Evolutionary conservation across 2,888 invertebrate species (phyloP).

Genomic region (Sicus ferrugineus): DNA sequence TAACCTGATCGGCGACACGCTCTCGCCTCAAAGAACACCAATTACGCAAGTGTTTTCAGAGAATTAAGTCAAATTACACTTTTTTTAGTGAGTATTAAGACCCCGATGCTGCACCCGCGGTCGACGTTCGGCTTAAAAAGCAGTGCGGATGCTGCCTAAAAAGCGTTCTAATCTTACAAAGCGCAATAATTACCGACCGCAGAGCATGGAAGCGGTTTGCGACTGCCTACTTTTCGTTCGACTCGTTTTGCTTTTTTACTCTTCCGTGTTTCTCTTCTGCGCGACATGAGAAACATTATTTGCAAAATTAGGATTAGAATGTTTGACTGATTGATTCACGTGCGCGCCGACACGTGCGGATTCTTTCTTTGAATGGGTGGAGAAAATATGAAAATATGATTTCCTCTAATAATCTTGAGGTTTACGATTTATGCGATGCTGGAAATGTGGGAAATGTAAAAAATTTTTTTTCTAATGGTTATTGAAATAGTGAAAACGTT

Average conservation of each 20-base stretch:
- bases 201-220: conserved; percentile 14
- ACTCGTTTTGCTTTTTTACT: not conserved
- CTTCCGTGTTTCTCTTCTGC: not conserved
- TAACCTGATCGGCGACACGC: conserved; percentile 39
- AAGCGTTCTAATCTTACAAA: conserved; percentile 29
- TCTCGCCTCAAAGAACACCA: conserved; percentile 27
- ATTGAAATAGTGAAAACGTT: no score
- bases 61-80: conserved; percentile 29
- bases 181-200: conserved; percentile 29
- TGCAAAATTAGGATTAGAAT: conserved; percentile 54
- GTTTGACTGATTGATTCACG: conserved; percentile 42
- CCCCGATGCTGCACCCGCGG: not conserved
- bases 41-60: conserved; percentile 32
- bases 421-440: not conserved
- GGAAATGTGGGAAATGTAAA: not conserved
- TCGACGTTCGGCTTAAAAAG: conserved; percentile 23
- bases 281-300: conserved; percentile 43
- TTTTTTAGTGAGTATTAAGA: conserved; percentile 18
- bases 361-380: not conserved
- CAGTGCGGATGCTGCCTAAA: not conserved
- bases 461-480: no score
- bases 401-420: not conserved
- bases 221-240: not conserved
- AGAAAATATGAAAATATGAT: not conserved
- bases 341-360: conserved; percentile 26